Evolutionary conservation across 2,113 vertebrate species (phyloP), one percentile per base, ranked within the genome.

Genomic region (Gallinago paraguaiae): DNA sequence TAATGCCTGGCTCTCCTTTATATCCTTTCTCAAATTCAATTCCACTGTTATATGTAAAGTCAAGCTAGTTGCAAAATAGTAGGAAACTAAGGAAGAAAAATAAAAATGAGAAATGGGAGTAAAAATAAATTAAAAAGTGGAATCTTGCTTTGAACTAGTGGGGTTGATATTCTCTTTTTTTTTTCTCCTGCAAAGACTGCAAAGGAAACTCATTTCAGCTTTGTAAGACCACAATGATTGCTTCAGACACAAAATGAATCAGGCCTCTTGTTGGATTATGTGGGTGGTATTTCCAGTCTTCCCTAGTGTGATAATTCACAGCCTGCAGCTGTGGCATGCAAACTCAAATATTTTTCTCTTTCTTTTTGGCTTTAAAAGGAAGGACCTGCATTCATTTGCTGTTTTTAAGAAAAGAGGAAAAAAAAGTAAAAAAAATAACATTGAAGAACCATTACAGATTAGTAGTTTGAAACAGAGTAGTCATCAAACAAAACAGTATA

Each of bases 201-300:
- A 96, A 96, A 95, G 75, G 61, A 97, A 97, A 97, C 72, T 95
- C 72, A 94, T 97, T 98, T 98, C 84, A 94, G 91, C 64, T 95
- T 97, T 97, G 93, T 95, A 96, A 93, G 85, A 79, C 83, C 80
- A 83, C 75, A 94, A n/a, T 25, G 54, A 95, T 97, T 97, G 67
- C 91, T 97, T 92, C 96, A 97, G 94, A 97, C 77, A 95, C 79
- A 96, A 97, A 98, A 97, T 96, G 96, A 98, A 97, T 97, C 96
- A 97, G 74, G 86, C 54, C 81, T 97, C 96, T 94, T 94, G 63
- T 95, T 97, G 95, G 93, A 95, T 97, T 98, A 95, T 86, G 90
- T 96, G 89, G 91, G 88, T 93, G 97, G 95, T 96, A 96, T 97
- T 97, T 98, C 93, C 86, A 97, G 64, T 96, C 85, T 92, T 97